Percentiles rank a stretch among this genome's conserved stretches.
Evolutionary conservation across 2,113 vertebrate genomes (phyloP).

Genomic region (Datnioides undecimradiatus): DNA sequence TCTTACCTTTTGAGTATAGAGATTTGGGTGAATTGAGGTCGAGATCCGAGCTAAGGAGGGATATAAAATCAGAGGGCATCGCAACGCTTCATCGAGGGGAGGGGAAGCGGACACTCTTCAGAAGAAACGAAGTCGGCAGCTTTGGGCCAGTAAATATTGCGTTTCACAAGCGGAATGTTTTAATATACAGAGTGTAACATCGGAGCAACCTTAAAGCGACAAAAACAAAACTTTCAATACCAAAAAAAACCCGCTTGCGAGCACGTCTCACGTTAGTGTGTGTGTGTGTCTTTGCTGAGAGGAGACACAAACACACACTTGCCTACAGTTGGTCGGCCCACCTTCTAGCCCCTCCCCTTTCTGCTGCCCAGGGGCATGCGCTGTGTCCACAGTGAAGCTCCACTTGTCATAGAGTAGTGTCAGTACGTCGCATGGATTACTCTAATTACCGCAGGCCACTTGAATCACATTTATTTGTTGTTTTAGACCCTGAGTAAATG

Average conservation of each 20-base stretch:
- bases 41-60: conserved; percentile 94
- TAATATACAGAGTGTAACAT: conserved; percentile 51
- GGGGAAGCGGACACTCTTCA: conserved; percentile 81
- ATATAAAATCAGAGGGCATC: conserved; percentile 98
- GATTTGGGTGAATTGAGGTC: conserved; percentile 96
- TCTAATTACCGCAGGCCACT: neutral
- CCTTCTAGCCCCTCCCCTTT: conserved; percentile 57
- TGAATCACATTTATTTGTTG: neutral
- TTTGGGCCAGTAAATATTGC: conserved; percentile 50
- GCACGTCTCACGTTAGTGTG: conserved; percentile 59
- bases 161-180: conserved; percentile 65
- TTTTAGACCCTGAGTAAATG: neutral
- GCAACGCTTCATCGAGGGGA: conserved; percentile 86
- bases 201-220: conserved; percentile 24
- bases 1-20: conserved; percentile 94
- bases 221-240: conserved; percentile 61
- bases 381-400: neutral
- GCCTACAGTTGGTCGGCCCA: conserved; percentile 64
- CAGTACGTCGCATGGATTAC: neutral
- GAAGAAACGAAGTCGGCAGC: conserved; percentile 64
- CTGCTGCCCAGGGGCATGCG: conserved; percentile 56
- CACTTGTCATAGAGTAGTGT: neutral
- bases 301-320: conserved; percentile 68
- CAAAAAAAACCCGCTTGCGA: conserved; percentile 44
- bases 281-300: conserved; percentile 62